Percentiles rank a stretch among this genome's conserved stretches.
Conservation (phyloP, 2,113 vertebrate genomes). For the Apteryx owenii region DNA sequence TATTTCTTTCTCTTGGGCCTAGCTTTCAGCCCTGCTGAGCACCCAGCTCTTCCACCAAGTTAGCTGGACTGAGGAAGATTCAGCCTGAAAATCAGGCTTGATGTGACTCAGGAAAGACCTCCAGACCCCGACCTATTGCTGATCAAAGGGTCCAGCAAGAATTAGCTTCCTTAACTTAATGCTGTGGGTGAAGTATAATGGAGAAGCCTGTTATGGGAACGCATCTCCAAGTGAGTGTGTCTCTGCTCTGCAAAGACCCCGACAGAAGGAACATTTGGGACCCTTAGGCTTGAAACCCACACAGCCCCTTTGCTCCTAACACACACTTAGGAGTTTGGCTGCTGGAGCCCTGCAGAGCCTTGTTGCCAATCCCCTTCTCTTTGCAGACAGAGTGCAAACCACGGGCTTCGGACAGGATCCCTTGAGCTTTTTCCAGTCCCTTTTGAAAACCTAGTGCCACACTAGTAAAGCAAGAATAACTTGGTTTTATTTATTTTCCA, state of each 20-base stretch:
- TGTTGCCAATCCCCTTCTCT: background rate
- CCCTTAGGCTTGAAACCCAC: background rate
- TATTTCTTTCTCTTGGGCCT: background rate
- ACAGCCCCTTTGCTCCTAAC: accelerated
- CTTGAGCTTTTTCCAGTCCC: background rate
- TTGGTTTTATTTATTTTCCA: background rate
- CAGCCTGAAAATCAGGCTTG: background rate
- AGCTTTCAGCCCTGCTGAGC: background rate
- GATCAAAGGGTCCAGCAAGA: background rate
- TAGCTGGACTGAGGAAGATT: accelerated
- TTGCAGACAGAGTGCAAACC: background rate
- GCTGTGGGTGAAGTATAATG: background rate
- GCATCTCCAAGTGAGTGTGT: accelerated
- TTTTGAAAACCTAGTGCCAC: background rate
- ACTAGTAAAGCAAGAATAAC: background rate
- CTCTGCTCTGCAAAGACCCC: too few species aligned
- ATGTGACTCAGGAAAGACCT: accelerated
- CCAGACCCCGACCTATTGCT: too few species aligned
- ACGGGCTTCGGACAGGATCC: background rate
- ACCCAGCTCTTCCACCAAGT: accelerated
- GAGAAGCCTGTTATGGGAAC: background rate
- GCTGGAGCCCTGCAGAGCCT: background rate
- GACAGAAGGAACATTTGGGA: background rate
- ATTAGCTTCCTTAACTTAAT: background rate
- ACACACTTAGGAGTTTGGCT: accelerated